Conservation (phyloP, 1,140 invertebrate species). For the Bicyclus anynana region DNA sequence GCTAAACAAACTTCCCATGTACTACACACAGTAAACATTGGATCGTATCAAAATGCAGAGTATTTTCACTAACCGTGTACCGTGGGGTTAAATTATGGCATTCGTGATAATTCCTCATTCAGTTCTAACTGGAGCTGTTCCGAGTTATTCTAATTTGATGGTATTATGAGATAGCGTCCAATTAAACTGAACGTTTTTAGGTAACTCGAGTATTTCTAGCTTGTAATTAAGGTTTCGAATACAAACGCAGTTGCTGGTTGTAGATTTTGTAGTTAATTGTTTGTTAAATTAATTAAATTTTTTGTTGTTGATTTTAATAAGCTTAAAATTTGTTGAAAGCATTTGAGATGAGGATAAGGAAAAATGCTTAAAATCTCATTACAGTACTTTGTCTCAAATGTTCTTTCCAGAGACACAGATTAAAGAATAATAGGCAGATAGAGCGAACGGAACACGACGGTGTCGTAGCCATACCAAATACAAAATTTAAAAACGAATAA, state of each 20-base stretch:
- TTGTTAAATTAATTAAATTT: too few relatives aligned
- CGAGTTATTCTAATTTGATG: neutral
- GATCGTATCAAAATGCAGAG: neutral
- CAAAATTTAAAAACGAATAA: too few relatives aligned
- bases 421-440: too few relatives aligned
- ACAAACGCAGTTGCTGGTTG: neutral
- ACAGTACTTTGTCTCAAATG: too few relatives aligned
- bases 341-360: too few relatives aligned
- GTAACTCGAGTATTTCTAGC: neutral
- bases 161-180: neutral
- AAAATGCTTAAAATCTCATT: too few relatives aligned
- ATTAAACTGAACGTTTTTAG: neutral
- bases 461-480: too few relatives aligned
- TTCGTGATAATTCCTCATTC: neutral
- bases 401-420: too few relatives aligned
- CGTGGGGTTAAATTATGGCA: neutral
- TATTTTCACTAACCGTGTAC: neutral
- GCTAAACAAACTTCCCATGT: too few relatives aligned
- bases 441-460: too few relatives aligned
- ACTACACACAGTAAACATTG: neutral
- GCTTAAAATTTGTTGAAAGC: too few relatives aligned
- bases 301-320: too few relatives aligned
- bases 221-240: neutral
- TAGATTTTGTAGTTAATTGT: neutral
- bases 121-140: neutral